Percentiles rank a stretch among this genome's conserved stretches.
These are phyloP conservation scores for Antheraea mylitta DNA, from an alignment of 1,140 invertebrate genomes.

Conservation along the genomic window DNA sequence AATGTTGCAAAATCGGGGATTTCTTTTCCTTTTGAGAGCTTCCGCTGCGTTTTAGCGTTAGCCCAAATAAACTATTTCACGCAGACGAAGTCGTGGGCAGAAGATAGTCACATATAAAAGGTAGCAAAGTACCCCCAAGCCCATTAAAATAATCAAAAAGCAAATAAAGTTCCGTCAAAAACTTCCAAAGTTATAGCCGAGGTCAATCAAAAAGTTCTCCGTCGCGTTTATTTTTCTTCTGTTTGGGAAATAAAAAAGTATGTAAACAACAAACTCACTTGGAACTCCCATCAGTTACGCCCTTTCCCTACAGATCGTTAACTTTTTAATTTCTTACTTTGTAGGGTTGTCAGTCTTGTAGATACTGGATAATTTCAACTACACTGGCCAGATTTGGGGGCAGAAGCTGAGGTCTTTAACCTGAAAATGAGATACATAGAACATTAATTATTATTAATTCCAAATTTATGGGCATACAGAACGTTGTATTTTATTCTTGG, in stretches of 20 bases:
- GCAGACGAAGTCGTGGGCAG: no score
- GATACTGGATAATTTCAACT: not conserved
- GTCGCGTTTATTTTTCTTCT: not conserved
- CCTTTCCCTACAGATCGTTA: not conserved
- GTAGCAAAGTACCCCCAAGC: not conserved
- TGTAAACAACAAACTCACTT: not conserved
- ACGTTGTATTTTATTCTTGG: no score
- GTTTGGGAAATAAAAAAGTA: not conserved
- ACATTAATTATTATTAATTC: no score
- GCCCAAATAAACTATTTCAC: no score
- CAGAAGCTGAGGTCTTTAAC: no score
- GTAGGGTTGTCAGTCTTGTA: not conserved
- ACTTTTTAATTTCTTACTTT: not conserved
- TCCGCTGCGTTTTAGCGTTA: no score
- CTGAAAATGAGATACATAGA: no score
- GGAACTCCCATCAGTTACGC: not conserved
- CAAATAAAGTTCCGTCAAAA: not conserved
- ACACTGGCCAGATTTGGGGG: no score
- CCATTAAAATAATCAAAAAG: not conserved
- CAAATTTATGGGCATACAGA: no score
- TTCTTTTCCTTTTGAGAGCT: no score
- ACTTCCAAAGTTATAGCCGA: not conserved
- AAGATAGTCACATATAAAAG: no score
- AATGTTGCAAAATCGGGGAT: no score
- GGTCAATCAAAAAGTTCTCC: constrained; percentile 1